Evolutionary conservation across 1,140 invertebrate genomes (phyloP).

Genomic region (Bombus turneri): DNA sequence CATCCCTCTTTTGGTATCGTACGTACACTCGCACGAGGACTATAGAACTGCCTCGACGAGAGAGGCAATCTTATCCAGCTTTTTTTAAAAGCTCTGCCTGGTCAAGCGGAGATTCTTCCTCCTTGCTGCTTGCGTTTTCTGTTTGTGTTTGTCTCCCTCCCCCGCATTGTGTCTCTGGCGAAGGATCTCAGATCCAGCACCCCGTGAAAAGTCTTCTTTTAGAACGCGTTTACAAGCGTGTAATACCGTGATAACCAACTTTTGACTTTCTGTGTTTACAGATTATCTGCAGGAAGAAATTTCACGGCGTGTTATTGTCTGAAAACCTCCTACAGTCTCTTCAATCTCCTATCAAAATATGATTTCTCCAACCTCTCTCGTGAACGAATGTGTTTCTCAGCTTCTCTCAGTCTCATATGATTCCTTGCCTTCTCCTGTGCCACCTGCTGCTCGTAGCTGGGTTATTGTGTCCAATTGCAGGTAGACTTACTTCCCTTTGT

Average conservation of each 20-base stretch:
- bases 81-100: neutral
- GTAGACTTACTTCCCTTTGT: too few relatives aligned
- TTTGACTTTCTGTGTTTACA: slow-evolving; percentile 46
- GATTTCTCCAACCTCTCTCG: neutral
- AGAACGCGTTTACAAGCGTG: neutral
- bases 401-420: neutral
- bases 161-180: neutral
- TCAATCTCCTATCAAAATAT: neutral
- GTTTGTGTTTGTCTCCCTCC: neutral
- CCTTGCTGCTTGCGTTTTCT: slow-evolving; percentile 21
- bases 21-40: slow-evolving; percentile 3
- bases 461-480: neutral
- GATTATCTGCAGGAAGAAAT: slow-evolving; percentile 56
- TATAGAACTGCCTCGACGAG: neutral
- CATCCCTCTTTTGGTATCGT: neutral
- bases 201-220: slow-evolving; percentile 26
- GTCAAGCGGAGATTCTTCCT: neutral
- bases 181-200: slow-evolving; percentile 12
- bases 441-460: too few relatives aligned
- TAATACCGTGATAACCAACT: neutral
- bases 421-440: neutral
- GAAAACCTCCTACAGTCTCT: slow-evolving; percentile 13
- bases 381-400: neutral
- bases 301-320: slow-evolving; percentile 52
- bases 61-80: neutral